Percentiles rank a stretch among this genome's conserved stretches.
These are phyloP conservation scores for Allolobophora icterica DNA, from an alignment of 2,888 invertebrate species.

Conservation along the genomic window DNA sequence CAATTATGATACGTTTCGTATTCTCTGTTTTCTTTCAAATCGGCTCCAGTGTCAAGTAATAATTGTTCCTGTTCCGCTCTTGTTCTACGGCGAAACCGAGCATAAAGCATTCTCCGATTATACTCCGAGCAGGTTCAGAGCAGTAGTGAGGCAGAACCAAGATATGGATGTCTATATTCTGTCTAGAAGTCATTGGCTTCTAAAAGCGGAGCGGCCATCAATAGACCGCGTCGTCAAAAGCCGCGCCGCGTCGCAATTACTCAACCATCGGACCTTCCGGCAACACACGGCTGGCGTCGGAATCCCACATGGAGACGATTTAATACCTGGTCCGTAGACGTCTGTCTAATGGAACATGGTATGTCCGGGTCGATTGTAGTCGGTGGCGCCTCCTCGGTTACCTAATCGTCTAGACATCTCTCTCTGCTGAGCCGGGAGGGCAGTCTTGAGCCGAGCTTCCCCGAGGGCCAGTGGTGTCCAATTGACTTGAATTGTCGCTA, in stretches of 20 bases:
- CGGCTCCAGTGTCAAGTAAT: not conserved
- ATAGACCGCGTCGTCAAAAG: not conserved
- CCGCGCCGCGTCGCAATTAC: not conserved
- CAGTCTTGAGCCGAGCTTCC: not conserved
- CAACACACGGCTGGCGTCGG: not conserved
- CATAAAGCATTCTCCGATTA: not conserved
- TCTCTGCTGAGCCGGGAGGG: too few relatives aligned
- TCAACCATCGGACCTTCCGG: not conserved
- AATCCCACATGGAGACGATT: not conserved
- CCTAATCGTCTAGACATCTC: not conserved
- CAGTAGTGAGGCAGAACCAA: not conserved
- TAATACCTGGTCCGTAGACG: not conserved
- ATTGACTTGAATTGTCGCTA: not conserved
- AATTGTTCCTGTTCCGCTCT: not conserved
- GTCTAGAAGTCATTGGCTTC: not conserved
- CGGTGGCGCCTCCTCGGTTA: not conserved
- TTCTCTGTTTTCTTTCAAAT: not conserved
- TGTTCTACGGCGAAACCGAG: too few relatives aligned
- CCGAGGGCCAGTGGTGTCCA: not conserved
- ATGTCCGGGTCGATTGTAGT: not conserved
- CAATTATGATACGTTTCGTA: not conserved
- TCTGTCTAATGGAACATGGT: not conserved
- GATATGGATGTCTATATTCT: not conserved
- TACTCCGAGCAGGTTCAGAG: not conserved
- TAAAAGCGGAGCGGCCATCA: not conserved